phyloP scores from a whole-genome alignment of 2,888 invertebrate species.

The Steinernema carpocapsae region DNA sequence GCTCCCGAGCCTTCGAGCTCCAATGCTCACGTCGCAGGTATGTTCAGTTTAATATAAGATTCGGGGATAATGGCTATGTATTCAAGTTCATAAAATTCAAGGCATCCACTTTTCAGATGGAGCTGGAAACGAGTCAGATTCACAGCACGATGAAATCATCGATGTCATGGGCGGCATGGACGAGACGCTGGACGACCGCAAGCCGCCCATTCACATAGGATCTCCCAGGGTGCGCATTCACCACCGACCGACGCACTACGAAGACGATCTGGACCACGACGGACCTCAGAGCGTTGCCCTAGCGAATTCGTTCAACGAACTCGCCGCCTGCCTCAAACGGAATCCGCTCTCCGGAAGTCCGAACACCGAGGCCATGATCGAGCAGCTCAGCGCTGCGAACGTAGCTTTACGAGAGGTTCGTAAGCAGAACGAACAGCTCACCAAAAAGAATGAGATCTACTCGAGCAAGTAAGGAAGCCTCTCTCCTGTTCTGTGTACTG shows the following conservation, averaged over 20 bases:
- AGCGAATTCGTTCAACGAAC: conserved; percentile 18
- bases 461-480: conserved; percentile 10
- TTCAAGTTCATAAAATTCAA: too few species aligned
- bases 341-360: conserved; percentile 27
- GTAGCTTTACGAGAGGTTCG: conserved; percentile 27
- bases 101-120: conserved; percentile 7
- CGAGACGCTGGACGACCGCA: conserved; percentile 31
- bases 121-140: conserved; percentile 26
- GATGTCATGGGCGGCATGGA: conserved; percentile 26
- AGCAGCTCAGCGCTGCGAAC: conserved; percentile 18
- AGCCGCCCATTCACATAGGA: conserved; percentile 21
- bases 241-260: conserved; percentile 11
- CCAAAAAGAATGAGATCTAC: conserved; percentile 24
- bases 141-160: conserved; percentile 31
- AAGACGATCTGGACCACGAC: conserved; percentile 10
- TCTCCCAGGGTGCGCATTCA: conserved; percentile 30
- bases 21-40: conserved; percentile 5
- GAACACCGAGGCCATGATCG: conserved; percentile 15
- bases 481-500: neutral
- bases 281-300: conserved; percentile 2
- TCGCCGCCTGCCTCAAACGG: conserved; percentile 17
- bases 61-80: neutral
- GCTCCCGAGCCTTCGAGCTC: conserved; percentile 25
- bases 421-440: conserved; percentile 26
- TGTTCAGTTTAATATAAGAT: neutral